Percentiles rank a stretch among this genome's conserved stretches.
phyloP scores from a whole-genome alignment of 2,888 invertebrate species.

The Lottia gigantea region DNA sequence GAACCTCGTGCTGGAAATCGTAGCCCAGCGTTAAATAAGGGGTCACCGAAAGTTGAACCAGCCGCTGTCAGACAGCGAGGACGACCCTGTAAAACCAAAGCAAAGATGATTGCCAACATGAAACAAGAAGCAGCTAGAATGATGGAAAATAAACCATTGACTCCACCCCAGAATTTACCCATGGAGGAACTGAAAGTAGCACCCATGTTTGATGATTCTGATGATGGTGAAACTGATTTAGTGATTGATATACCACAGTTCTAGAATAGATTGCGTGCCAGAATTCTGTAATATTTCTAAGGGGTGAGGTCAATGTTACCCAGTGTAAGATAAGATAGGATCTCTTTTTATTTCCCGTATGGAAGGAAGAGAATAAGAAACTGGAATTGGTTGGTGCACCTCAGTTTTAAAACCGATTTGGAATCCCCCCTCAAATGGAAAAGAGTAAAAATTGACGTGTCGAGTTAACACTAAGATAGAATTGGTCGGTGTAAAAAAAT shows the following conservation, averaged over 20 bases:
- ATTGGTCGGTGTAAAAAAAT: too few species aligned
- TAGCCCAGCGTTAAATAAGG: neutral
- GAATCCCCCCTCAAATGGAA: too few species aligned
- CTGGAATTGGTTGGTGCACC: too few species aligned
- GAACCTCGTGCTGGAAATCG: neutral
- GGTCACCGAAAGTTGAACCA: constrained; percentile 19
- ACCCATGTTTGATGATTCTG: constrained; percentile 53
- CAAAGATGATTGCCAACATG: neutral
- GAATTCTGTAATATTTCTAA: too few species aligned
- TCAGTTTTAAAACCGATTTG: too few species aligned
- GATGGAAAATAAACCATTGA: neutral
- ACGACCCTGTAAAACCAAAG: constrained; percentile 23
- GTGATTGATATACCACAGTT: constrained; percentile 51
- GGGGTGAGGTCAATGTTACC: too few species aligned
- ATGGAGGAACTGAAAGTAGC: constrained; percentile 28
- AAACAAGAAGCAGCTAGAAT: constrained; percentile 4
- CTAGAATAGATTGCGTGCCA: neutral
- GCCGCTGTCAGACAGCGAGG: constrained; percentile 20
- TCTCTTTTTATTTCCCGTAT: too few species aligned
- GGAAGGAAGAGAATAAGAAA: too few species aligned
- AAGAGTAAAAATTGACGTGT: too few species aligned
- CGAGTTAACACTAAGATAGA: too few species aligned
- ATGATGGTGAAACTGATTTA: constrained; percentile 48
- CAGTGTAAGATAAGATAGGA: too few species aligned
- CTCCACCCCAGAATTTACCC: neutral